Conservation (phyloP, 2,113 vertebrate genomes). For the Apteryx mantelli region DNA sequence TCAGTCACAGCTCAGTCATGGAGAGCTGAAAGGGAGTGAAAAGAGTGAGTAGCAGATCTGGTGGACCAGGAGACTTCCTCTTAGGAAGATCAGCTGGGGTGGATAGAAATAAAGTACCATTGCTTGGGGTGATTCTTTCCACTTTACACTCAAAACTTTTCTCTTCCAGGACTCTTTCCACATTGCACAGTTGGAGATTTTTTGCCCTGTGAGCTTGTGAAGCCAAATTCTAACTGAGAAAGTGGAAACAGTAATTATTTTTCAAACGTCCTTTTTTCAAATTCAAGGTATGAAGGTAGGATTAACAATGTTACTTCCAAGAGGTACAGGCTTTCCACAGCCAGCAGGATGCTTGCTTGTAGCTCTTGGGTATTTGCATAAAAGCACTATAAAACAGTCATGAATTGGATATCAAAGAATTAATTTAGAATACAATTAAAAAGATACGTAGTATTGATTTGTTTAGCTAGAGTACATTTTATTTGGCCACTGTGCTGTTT, state of each 20-base stretch:
- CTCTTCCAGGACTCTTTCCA: fast-evolving
- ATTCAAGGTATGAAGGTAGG: background rate
- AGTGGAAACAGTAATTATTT: background rate
- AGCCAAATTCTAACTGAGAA: background rate
- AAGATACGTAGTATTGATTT: background rate
- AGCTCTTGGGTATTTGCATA: background rate
- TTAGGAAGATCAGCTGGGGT: fast-evolving
- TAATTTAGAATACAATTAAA: background rate
- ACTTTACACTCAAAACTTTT: background rate
- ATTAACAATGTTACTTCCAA: background rate
- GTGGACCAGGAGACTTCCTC: background rate
- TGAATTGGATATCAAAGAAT: constrained; percentile 10
- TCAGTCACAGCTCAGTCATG: background rate
- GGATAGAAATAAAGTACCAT: background rate
- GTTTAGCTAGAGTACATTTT: background rate
- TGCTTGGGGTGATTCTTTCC: background rate
- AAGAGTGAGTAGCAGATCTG: background rate
- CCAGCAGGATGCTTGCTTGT: background rate
- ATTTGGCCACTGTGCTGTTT: background rate
- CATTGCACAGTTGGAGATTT: background rate
- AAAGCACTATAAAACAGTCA: constrained; percentile 1
- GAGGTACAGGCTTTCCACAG: background rate
- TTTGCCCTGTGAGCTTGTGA: background rate
- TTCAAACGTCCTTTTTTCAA: background rate
- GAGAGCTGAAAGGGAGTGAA: background rate